Base-by-base conservation (phyloP, 2,797 vertebrate species). In the Typhlichthys eigenmanni region DNA sequence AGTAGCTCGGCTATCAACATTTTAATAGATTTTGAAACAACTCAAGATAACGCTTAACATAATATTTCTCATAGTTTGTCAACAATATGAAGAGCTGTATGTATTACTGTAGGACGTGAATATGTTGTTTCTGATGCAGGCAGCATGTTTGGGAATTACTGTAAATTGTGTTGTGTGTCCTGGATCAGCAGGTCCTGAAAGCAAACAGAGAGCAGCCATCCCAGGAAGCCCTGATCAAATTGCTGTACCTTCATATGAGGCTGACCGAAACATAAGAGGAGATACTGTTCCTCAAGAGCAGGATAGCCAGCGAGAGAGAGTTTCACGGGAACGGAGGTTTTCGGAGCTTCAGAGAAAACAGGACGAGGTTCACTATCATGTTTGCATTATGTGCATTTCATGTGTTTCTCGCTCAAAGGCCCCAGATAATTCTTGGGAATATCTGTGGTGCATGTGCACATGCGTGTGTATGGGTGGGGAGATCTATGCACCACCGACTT, bases 261-360 rank as follows among this genome's bases (percentile, higher is more conserved):
- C 82, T 96, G 52, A 75, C 84, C 43, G 92, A 82, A 0, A 90
- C 92, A 7, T 93, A 96, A 75, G 88, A 74, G 0, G 93, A 94
- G 0, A 88, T 95, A 1, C 80, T 87, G 58, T 89, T 87, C 5
- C 84, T 95, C 29, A 94, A 92, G 86, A 87, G 86, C 0, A 89
- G 91, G 68, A 74, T 93, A 3, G 71, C 75, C 13, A 86, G 85
- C 58, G 91, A 94, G 62, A 94, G 62, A 91, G 82, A 60, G 78
- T 80, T 55, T 84, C 89, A 50, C 94, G 93, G 92, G 89, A 92
- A 58, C 79, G 65, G 64, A 85, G 83, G 69, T 93, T 92, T 70
- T 57, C 79, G 2, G 85, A 91, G 45, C 83, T 92, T 61, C 85
- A 83, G 70, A 87, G 55, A 64, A 91, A 91, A 60, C 94, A 94